These are phyloP conservation scores for Eupeodes corollae DNA, from an alignment of 1,140 invertebrate genomes.

Conservation along the genomic window DNA sequence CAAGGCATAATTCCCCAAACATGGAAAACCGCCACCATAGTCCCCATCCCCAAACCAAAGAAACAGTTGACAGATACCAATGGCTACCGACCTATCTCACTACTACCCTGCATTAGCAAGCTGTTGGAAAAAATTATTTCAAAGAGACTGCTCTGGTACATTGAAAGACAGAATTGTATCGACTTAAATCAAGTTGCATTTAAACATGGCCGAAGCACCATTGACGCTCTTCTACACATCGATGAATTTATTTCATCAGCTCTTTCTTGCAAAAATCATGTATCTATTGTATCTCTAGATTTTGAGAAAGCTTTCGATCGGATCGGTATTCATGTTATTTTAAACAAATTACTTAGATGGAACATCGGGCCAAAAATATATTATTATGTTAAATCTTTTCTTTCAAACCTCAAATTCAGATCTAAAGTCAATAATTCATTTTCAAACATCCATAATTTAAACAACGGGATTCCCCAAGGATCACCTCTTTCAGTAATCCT, in stretches of 20 bases:
- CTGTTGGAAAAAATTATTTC: no score
- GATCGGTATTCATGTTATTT: conserved; percentile 3
- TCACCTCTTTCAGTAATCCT: no score
- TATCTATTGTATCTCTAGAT: neutral
- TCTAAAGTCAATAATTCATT: neutral
- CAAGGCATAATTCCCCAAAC: conserved; percentile 1
- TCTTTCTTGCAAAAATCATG: conserved; percentile 2
- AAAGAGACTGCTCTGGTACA: no score
- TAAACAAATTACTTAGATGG: neutral
- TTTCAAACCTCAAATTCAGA: neutral
- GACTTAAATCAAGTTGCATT: no score
- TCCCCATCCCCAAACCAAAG: conserved; percentile 6
- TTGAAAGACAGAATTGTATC: conserved; percentile 6
- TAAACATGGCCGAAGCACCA: neutral
- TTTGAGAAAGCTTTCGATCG: conserved; percentile 5
- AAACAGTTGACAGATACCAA: conserved; percentile 1
- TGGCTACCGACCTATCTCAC: conserved; percentile 1
- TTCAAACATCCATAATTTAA: neutral
- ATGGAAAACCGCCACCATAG: conserved; percentile 4
- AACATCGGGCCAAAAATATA: conserved; percentile 4
- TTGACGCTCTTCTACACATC: conserved; percentile 1
- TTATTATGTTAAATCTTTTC: conserved; percentile 5
- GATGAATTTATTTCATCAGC: neutral
- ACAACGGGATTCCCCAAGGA: no score
- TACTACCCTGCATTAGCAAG: conserved; percentile 2